phyloP scores from a whole-genome alignment of 2,888 invertebrate species.

The Cryptophagus acutangulus region DNA sequence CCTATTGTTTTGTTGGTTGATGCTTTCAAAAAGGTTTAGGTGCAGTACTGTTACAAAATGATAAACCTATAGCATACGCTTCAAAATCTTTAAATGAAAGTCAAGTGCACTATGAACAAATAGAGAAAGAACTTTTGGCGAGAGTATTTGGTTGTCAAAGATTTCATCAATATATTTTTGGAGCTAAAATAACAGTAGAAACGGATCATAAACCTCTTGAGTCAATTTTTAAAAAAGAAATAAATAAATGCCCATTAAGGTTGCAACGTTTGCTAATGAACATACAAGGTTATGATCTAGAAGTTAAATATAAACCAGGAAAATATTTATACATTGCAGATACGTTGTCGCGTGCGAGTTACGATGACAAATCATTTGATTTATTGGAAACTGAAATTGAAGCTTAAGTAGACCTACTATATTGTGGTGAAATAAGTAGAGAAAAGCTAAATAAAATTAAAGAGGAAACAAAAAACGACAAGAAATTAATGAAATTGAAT shows the following conservation, averaged over 20 bases:
- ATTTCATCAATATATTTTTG: constrained; percentile 28
- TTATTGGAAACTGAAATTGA: constrained; percentile 5
- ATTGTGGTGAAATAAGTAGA: not conserved
- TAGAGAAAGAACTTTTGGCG: constrained; percentile 29
- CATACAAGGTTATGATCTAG: constrained; percentile 16
- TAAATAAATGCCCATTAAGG: constrained; percentile 11
- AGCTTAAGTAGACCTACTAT: constrained; percentile 2
- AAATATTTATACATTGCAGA: constrained; percentile 33
- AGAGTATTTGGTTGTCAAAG: constrained; percentile 23
- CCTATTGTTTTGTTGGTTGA: constrained; percentile 20
- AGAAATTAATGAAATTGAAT: too few relatives aligned
- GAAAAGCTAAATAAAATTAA: constrained; percentile 1
- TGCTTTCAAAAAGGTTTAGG: constrained; percentile 18
- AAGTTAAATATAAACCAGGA: constrained; percentile 28
- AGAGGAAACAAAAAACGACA: not conserved
- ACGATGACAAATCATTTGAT: constrained; percentile 11
- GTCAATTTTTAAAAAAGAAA: constrained; percentile 26
- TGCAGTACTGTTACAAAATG: constrained; percentile 26
- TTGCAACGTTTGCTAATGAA: constrained; percentile 15
- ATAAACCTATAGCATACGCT: constrained; percentile 28
- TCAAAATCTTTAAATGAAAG: constrained; percentile 21
- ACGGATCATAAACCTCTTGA: constrained; percentile 31
- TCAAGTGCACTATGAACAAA: constrained; percentile 27
- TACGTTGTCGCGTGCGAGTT: constrained; percentile 26
- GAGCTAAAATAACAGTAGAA: constrained; percentile 21